Conservation (phyloP, 2,113 vertebrate species). For the Mionectes macconnelli region DNA sequence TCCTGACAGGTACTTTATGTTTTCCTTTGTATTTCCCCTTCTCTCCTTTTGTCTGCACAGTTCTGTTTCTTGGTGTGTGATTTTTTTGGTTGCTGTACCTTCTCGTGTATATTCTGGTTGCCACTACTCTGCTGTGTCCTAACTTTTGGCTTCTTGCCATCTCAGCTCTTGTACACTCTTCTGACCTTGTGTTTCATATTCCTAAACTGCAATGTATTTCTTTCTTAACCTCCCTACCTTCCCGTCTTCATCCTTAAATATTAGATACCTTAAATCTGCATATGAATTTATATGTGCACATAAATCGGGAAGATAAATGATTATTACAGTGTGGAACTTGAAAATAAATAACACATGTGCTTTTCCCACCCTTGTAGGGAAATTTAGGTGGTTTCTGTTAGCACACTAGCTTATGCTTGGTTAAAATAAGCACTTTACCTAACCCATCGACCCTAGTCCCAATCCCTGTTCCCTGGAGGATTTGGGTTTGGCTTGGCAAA, state of each 20-base stretch:
- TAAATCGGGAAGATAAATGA: not conserved
- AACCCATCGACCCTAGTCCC: not conserved
- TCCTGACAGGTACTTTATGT: not conserved
- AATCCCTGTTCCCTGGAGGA: not conserved
- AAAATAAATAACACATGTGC: constrained; percentile 26
- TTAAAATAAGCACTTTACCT: constrained; percentile 51
- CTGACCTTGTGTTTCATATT: not conserved
- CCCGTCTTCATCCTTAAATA: not conserved
- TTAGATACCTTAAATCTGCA: not conserved
- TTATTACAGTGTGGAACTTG: not conserved
- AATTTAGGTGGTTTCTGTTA: constrained; percentile 22
- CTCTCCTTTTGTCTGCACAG: not conserved
- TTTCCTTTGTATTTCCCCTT: not conserved
- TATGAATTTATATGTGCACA: not conserved
- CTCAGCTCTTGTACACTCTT: not conserved
- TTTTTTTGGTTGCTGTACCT: not conserved
- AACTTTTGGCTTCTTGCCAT: not conserved
- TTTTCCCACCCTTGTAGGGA: constrained; percentile 2
- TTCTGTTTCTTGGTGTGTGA: not conserved
- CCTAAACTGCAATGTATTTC: not conserved
- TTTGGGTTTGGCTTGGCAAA: constrained; percentile 18
- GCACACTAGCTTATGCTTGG: not conserved
- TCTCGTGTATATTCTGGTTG: not conserved
- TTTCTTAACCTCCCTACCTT: not conserved
- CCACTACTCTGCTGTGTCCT: not conserved